Evolutionary conservation across 1,140 invertebrate species (phyloP), one percentile per base, ranked within the genome.

Genomic region (Gryon sp.): DNA sequence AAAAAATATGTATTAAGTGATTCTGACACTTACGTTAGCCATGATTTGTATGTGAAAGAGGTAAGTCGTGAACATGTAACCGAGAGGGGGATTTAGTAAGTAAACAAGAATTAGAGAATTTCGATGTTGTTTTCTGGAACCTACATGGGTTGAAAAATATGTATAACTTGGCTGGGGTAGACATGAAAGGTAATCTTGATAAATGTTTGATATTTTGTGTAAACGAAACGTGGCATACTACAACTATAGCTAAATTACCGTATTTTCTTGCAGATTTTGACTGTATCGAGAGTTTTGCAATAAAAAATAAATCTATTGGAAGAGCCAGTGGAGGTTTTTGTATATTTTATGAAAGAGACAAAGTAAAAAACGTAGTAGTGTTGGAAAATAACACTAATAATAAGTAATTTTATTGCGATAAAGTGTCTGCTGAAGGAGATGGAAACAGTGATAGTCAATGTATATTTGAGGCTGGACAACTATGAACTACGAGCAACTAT

Each of bases 61-160:
- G n/a, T n/a, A n/a, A n/a, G n/a, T n/a, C n/a, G n/a, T n/a, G n/a
- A n/a, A n/a, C n/a, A n/a, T n/a, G n/a, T n/a, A n/a, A n/a, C n/a
- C n/a, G n/a, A n/a, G n/a, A n/a, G n/a, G n/a, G n/a, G n/a, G n/a
- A n/a, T n/a, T n/a, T n/a, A n/a, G n/a, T n/a, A n/a, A n/a, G n/a
- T n/a, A n/a, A n/a, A n/a, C n/a, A n/a, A n/a, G n/a, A n/a, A n/a
- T n/a, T n/a, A n/a, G n/a, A n/a, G n/a, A n/a, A n/a, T n/a, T n/a
- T n/a, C n/a, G 7, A 28, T 28, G 7, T 28, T 3, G n/a, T 28
- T 28, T 60, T 62, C 40, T 41, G 26, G 26, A 28, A 28, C 7
- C 7, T 2, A 3, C 26, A 7, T n/a, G 26, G 26, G n/a, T 1
- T 28, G 26, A 28, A 7, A 3, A 28, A 28, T 28, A 3, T 28